Evolutionary conservation across 1,140 invertebrate genomes (phyloP), one percentile per base, ranked within the genome.

Genomic region (Calephelis virginiensis): DNA sequence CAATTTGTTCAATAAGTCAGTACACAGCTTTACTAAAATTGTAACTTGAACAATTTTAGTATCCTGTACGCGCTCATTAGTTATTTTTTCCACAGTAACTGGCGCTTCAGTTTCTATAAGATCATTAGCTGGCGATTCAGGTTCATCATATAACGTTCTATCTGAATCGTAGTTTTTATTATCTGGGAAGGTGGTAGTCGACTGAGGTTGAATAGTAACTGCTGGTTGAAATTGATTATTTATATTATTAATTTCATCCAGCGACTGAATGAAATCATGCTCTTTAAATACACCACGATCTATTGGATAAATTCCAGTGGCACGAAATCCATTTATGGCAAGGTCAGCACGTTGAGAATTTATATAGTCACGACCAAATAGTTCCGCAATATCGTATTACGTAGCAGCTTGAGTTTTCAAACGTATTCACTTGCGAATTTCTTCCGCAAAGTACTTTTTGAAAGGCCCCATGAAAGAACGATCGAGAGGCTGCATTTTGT

Each of bases 401-500:
- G 60, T 45, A 10, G 37, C 37, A 8, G 60, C 60, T 46, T 43
- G 60, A 45, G 38, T 9, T 61, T 61, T 13, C 28, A 38, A 7
- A 1, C 49, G 28, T 45, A 63, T 37, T n/a, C 12, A 38, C 43
- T 62, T 17, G 12, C 64, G 8, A 66, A 38, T 65, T 59, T 65
- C 68, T 61, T 66, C 68, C 59, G 37, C 13, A 43, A 66, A 66
- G 28, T 50, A 37, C 1, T 65, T 61, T 63, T 67, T 67, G 8
- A 67, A 63, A 0, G 66, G 61, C 5, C 46, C 47, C 61, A 67
- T 63, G 13, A 68, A 68, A 4, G 43, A 28, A 4, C 14, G 6
- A 46, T 68, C 61, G 8, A 68, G 61, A 8, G 66, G 66, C 43
- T 63, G 61, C 5, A 68, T 38, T 38, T 63, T 68, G 13, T 63